These are phyloP conservation scores for Cephalopachus bancanus DNA, from an alignment of 2,797 vertebrate species.

Conservation along the genomic window DNA sequence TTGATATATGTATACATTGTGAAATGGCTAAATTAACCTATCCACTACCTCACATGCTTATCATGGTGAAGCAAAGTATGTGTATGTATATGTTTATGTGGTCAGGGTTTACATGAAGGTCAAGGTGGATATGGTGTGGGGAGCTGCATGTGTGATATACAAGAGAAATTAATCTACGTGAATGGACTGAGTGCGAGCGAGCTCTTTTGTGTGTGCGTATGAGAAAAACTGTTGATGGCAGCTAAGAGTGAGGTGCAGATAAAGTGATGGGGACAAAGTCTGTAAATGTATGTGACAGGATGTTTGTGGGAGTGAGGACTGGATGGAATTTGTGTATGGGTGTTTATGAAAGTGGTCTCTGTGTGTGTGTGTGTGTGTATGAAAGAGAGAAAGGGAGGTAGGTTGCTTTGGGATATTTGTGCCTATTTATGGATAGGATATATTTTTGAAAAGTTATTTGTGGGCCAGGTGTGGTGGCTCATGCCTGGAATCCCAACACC, in stretches of 20 bases:
- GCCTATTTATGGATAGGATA: background rate
- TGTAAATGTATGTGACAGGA: background rate
- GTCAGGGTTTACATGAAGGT: background rate
- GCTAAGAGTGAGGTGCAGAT: background rate
- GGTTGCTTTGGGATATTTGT: background rate
- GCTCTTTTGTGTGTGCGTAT: background rate
- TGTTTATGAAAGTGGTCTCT: background rate
- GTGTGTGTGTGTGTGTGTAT: background rate
- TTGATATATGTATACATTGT: background rate
- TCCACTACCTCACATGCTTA: background rate
- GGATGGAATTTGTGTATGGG: background rate
- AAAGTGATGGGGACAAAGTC: background rate
- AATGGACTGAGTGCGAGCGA: background rate
- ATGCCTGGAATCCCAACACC: too few species aligned
- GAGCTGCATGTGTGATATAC: background rate
- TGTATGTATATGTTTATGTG: background rate
- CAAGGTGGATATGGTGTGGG: background rate
- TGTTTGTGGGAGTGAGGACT: background rate
- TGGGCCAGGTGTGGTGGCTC: background rate
- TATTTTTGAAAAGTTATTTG: constrained; percentile 24
- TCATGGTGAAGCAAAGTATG: background rate
- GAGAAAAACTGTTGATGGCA: background rate
- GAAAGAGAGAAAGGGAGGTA: background rate
- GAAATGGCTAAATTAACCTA: background rate
- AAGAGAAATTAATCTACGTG: background rate